Base-by-base conservation (phyloP, 53 echinoderm and acorn worm genomes). In the Patiria pectinifera region DNA sequence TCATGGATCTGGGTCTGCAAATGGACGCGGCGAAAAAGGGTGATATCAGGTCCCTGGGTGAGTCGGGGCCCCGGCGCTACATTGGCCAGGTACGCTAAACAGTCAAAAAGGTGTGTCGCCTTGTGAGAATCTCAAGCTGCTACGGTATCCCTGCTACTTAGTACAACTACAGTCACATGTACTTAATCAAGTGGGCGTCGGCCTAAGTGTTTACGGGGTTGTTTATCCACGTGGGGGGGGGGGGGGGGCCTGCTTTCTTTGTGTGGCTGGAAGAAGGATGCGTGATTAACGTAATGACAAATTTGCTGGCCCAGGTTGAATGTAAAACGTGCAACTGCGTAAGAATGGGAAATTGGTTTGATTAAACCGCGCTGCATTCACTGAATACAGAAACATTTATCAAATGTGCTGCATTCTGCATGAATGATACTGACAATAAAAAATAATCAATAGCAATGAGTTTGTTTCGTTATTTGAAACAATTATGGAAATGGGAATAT, bases 1-100 rank as follows among this genome's bases (percentile, higher is more conserved):
- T 85, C 88, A 88, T 88, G 88, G 76, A 88, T 88, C 88, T 88
- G 44, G 88, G 88, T 88, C 88, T 78, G 53, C 77, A 76, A 78
- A 88, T 88, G 88, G 88, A 88, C 53, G 26, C 62, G 18, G 87
- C 76, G 26, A 26, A 87, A 35, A 35, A 35, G 35, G 35, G 88
- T 88, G 78, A 88, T 88, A 78, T 78, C 59, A 79, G 77, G 78
- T 88, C 88, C 88, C 88, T 49, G 76, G 88, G 78, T 78, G 78
- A 62, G 48, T 78, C 19, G 19, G 66, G 66, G 66, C 66, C 53
- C 6, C 66, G 78, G 77, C 78, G 61, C 9, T 78, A 3, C 24
- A 25, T 87, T 76, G 87, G 59, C 88, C 45, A 78, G 88, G 88
- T 76, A 88, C 59, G 76, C 88, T 88, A 16, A 25, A 88, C 25